Evolutionary conservation across 2,888 invertebrate species (phyloP), one percentile per base, ranked within the genome.

Genomic region (Limulus polyphemus): DNA sequence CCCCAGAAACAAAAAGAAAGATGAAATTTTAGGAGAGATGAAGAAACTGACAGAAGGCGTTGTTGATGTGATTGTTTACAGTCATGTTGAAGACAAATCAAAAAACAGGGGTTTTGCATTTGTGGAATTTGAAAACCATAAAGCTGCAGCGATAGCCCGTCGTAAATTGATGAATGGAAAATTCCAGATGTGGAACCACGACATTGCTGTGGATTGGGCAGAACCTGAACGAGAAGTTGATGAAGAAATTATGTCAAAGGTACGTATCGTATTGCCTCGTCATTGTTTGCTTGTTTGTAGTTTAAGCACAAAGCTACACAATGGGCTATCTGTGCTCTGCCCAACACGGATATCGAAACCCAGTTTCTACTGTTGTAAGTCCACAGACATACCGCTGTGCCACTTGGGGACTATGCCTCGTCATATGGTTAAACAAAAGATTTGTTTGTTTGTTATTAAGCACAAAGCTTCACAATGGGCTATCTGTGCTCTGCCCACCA

Each of bases 201-300:
- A 84, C 54, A 80, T 90, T 52, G 82, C 82, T 65, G 87, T 90
- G 0, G 90, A 92, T 74, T 92, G 91, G 91, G 90, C 91, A 0
- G 87, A 88, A 72, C 89, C 90, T 0, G 84, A 89, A 73, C 84
- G 82, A 51, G 82, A 86, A 56, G 81, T 88, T 0, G 85, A 87
- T 70, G 85, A 85, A 17, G 83, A 80, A n/a, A 78, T 83, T 48
- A 87, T 90, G 88, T 76, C 72, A 49, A 75, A 75, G 71, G 79
- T 80, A 72, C 60, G 65, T 9, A 7, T 32, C 32, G 32, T 32
- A 32, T 32, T 32, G 32, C 32, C 32, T 32, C 7, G 32, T 32
- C 32, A 7, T 32, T 32, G 32, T 32, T 32, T 32, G 32, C 32
- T 2, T 2, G 32, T 32, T 32, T 7, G 1, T 7, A 32, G 32